Evolutionary conservation across 2,113 vertebrate genomes (phyloP).

Genomic region (Aphelocoma coerulescens): DNA sequence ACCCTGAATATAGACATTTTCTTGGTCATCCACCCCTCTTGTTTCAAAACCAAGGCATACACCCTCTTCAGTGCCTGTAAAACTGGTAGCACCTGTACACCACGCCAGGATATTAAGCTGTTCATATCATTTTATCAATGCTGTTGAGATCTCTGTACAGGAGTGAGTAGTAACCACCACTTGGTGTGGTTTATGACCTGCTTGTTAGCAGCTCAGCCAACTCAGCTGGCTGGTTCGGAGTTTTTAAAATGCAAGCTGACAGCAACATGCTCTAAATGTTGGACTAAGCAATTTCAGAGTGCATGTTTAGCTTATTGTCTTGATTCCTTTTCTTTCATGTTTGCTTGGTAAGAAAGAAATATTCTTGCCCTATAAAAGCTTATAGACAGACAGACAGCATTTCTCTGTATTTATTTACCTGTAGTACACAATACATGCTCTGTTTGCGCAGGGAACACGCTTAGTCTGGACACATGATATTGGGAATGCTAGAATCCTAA

Average conservation of each 20-base stretch:
- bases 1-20: background rate
- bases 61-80: background rate
- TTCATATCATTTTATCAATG: slow-evolving; percentile 40
- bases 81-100: slow-evolving; percentile 44
- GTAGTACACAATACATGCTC: background rate
- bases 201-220: slow-evolving; percentile 7
- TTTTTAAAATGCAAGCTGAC: slow-evolving; percentile 16
- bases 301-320: background rate
- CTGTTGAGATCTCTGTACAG: background rate
- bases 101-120: background rate
- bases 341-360: background rate
- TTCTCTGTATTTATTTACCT: background rate
- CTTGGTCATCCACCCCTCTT: background rate
- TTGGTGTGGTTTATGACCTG: slow-evolving; percentile 14
- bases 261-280: background rate
- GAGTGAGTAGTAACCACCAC: background rate
- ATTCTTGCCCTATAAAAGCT: background rate
- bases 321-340: background rate
- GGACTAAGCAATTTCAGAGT: slow-evolving; percentile 21
- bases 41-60: background rate
- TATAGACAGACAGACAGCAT: background rate
- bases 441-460: background rate
- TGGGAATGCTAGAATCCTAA: background rate
- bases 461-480: background rate
- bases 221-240: background rate